Evolutionary conservation across 1,140 invertebrate species (phyloP).

Genomic region (Stenopsyche tienmushanensis): DNA sequence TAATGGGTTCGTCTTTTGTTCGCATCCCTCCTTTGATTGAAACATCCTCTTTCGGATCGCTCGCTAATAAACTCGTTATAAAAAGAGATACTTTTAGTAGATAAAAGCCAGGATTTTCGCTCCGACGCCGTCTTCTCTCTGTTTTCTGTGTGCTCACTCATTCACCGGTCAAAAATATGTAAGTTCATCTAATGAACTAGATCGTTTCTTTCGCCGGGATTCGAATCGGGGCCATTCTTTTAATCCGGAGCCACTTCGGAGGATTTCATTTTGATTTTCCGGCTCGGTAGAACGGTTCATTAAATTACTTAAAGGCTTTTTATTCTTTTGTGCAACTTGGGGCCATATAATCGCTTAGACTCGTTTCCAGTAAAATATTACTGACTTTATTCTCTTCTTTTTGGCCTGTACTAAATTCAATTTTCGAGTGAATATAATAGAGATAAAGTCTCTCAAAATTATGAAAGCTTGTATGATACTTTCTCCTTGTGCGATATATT

Average conservation of each 20-base stretch:
- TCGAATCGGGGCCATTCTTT: not conserved
- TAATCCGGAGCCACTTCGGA: slow-evolving; percentile 4
- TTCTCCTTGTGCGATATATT: too few relatives aligned
- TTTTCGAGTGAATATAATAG: too few relatives aligned
- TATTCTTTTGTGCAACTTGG: slow-evolving; percentile 3
- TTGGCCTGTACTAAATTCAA: not conserved
- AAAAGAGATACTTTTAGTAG: too few relatives aligned
- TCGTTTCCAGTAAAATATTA: not conserved
- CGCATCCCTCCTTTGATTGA: not conserved
- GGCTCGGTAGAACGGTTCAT: slow-evolving; percentile 5
- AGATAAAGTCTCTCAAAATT: too few relatives aligned
- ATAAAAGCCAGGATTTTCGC: too few relatives aligned
- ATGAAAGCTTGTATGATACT: too few relatives aligned
- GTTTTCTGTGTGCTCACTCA: too few relatives aligned
- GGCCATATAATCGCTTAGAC: slow-evolving; percentile 1
- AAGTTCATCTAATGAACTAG: not conserved
- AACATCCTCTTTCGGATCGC: not conserved
- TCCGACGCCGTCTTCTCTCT: too few relatives aligned
- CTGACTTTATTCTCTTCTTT: not conserved
- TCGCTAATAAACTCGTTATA: not conserved
- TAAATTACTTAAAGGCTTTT: slow-evolving; percentile 22
- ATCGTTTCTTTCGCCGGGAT: not conserved
- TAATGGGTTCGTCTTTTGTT: not conserved
- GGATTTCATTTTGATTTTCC: not conserved
- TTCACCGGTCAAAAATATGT: not conserved